Conservation (phyloP, 2,797 vertebrate genomes). For the Myoxocephalus aenaeus region DNA sequence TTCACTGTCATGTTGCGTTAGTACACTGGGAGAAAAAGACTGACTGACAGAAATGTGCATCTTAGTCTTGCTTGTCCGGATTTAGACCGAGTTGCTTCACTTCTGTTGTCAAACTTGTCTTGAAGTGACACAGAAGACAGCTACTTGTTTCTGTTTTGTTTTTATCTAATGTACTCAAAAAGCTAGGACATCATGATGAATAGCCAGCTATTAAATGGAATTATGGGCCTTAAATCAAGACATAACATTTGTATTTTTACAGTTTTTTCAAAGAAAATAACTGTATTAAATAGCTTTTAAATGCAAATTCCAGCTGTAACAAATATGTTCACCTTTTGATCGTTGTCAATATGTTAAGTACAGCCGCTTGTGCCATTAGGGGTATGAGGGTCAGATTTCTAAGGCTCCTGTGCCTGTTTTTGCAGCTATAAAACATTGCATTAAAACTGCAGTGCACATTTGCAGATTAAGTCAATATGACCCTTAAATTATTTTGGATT, state of each 20-base stretch:
- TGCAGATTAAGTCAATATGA: neutral
- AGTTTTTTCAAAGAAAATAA: neutral
- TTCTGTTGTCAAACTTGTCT: slow-evolving; percentile 47
- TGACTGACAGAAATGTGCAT: slow-evolving; percentile 57
- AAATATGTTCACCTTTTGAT: neutral
- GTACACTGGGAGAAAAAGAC: slow-evolving; percentile 36
- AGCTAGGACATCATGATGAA: neutral
- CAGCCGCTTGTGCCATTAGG: neutral
- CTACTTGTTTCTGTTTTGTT: neutral
- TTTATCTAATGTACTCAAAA: neutral
- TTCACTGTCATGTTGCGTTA: slow-evolving; percentile 57
- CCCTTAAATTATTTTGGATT: neutral
- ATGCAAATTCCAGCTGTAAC: neutral
- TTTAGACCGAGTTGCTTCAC: slow-evolving; percentile 31
- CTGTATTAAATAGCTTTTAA: neutral
- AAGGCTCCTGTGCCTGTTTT: too few species aligned
- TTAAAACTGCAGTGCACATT: neutral
- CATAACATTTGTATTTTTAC: neutral
- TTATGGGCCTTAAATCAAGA: neutral
- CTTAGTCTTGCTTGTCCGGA: slow-evolving; percentile 32
- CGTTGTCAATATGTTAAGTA: slow-evolving; percentile 17
- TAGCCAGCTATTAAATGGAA: neutral
- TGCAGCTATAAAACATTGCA: too few species aligned
- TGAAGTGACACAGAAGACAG: slow-evolving; percentile 5
- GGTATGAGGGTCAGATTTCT: neutral